Base-by-base conservation (phyloP, 2,113 vertebrate species). In the Silurus meridionalis region DNA sequence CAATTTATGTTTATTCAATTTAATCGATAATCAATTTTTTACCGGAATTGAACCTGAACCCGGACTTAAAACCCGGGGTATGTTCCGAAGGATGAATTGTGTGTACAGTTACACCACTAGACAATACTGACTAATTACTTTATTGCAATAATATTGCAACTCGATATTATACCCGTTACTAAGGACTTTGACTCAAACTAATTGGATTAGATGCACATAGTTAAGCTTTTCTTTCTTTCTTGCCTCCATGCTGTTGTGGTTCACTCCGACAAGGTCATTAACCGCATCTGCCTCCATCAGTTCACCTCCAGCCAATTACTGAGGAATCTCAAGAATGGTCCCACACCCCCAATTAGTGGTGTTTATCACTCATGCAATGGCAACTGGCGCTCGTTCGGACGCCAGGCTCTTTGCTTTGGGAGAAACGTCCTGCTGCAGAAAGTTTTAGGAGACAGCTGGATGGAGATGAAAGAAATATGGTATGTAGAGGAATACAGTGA, bases 241-340 rank as follows among this genome's bases (percentile, higher is more conserved):
- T 71, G 67, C 37, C 57, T 67, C 84, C 50, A 82, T 60, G 19
- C 57, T 46, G 72, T 48, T n/a, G 5, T 14, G 2, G 57, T 52
- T 55, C n/a, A 64, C 52, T 50, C 67, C 8, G 6, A n/a, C 52
- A 11, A 75, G 78, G 74, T 72, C 75, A 58, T 52, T 87, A 81
- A 83, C 63, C 60, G 48, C 28, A 83, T 63, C 61, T 86, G 63
- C 74, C 79, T 84, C 74, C 21, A 71, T 50, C 55, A 46, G 72
- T 72, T 85, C 57, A 83, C 61, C 83, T 82, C 63, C 61, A 83
- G 58, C 86, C 87, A 90, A 90, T 88, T 90, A 89, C 87, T 52
- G 37, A 88, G 90, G 88, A 90, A 90, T 90, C 78, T 83, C 14
- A 88, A 82, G 69, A 87, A 72, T 66, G 72, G 86, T 69, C 63